Evolutionary conservation across 2,888 invertebrate genomes (phyloP), one percentile per base, ranked within the genome.

Genomic region (Salpingus planirostris): DNA sequence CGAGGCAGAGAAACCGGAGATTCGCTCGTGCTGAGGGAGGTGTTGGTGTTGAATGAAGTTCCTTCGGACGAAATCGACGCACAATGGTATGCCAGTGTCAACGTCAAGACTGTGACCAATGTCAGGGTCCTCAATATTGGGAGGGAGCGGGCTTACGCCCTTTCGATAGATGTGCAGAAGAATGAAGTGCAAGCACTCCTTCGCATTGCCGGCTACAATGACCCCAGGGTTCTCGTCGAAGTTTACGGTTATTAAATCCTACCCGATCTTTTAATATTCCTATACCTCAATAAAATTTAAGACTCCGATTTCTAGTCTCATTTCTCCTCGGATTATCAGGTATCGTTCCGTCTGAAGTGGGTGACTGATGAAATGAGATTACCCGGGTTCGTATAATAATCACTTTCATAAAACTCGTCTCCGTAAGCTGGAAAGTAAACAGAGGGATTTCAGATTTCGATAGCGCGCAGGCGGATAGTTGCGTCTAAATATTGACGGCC

Each of bases 121-220:
- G 54, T 53, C 4, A 38, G 52, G 42, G 50, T 50, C 26, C 27
- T 53, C 26, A 54, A 53, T 41, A 44, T 54, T 29, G 54, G 51
- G 27, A 38, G 50, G 27, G 45, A 50, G 33, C 41, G 49, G 27
- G 54, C 46, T 7, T 49, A 44, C 36, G 44, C 48, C 27, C 24
- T 42, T 24, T 34, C 52, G 30, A 52, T 54, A 15, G 48, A 50
- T 29, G 51, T 52, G 13, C 46, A 46, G 13, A 49, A 39, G 28
- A 44, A 44, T 10, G 50, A 52, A 22, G 49, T 35, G 10, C 46
- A 49, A 33, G 40, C 38, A 4, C 33, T 50, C 25, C 29, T 54
- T 14, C 42, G 47, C 36, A 34, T 54, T 6, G 44, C 47, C n/a
- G 35, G 50, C 2, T 32, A 46, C 11, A 36, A 34, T 24, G 50